Conservation (phyloP, 2,113 vertebrate genomes). For the Halcyon senegalensis region DNA sequence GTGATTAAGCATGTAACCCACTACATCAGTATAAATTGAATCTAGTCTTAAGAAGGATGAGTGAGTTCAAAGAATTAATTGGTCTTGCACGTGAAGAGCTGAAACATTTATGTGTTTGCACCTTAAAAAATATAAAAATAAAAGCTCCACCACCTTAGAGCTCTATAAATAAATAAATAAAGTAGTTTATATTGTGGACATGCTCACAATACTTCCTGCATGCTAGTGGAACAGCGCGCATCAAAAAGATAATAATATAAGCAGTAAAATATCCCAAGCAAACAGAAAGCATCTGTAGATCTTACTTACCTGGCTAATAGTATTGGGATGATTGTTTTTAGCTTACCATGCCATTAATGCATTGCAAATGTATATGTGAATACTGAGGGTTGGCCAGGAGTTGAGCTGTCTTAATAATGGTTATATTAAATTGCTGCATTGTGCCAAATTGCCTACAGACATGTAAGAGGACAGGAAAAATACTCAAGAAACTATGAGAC, state of each 20-base stretch:
- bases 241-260: conserved; percentile 53
- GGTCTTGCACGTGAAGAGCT: conserved; percentile 43
- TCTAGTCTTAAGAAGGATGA: conserved; percentile 60
- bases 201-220: conserved; percentile 42
- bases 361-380: conserved; percentile 10
- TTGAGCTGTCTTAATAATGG: neutral
- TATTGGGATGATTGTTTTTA: conserved; percentile 12
- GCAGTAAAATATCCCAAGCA: conserved; percentile 73
- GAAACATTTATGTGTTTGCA: conserved; percentile 51
- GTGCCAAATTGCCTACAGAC: neutral
- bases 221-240: conserved; percentile 4
- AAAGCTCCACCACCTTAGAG: conserved; percentile 9
- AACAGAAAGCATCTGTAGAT: conserved; percentile 71
- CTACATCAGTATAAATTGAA: conserved; percentile 45
- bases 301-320: conserved; percentile 39
- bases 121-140: conserved; percentile 9
- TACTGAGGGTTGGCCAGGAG: conserved; percentile 15
- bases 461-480: neutral
- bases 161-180: conserved; percentile 60
- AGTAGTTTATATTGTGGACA: conserved; percentile 32
- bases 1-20: conserved; percentile 29
- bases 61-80: conserved; percentile 61
- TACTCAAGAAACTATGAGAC: neutral
- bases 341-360: neutral
- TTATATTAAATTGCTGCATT: neutral